phyloP scores from a whole-genome alignment of 2,797 vertebrate species.

The Danionella dracula region DNA sequence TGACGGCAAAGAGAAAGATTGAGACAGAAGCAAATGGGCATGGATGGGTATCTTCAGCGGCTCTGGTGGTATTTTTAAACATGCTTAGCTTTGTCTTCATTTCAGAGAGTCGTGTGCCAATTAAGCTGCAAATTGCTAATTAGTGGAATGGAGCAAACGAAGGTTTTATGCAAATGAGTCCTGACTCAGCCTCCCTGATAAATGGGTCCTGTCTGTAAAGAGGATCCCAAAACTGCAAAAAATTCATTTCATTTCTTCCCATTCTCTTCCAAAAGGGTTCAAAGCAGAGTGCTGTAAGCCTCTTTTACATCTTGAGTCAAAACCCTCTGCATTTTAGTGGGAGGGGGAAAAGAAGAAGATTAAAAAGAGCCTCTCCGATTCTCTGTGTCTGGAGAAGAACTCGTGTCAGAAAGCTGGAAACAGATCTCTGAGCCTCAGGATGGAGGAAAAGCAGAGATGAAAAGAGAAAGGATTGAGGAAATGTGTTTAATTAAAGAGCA shows the following conservation, averaged over 20 bases:
- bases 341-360: slow-evolving; percentile 62
- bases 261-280: slow-evolving; percentile 67
- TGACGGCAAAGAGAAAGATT: background rate
- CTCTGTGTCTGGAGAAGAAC: slow-evolving; percentile 1
- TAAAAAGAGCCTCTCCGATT: slow-evolving; percentile 71
- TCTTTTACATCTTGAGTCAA: slow-evolving; percentile 80
- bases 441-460: background rate
- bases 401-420: slow-evolving; percentile 17
- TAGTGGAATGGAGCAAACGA: slow-evolving; percentile 76
- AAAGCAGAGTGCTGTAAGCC: slow-evolving; percentile 76
- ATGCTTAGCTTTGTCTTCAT: slow-evolving; percentile 70
- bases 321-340: slow-evolving; percentile 76
- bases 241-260: slow-evolving; percentile 56
- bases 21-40: slow-evolving; percentile 31
- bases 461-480: slow-evolving; percentile 46
- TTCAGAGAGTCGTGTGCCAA: slow-evolving; percentile 71
- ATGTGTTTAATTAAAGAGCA: slow-evolving; percentile 68
- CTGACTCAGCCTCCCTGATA: slow-evolving; percentile 79
- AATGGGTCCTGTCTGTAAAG: slow-evolving; percentile 75
- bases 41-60: slow-evolving; percentile 44
- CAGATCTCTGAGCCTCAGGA: slow-evolving; percentile 23
- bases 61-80: slow-evolving; percentile 70
- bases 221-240: slow-evolving; percentile 65
- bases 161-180: slow-evolving; percentile 77
- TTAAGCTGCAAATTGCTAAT: slow-evolving; percentile 84